Conservation (phyloP, 1,140 invertebrate genomes). For the Popillia japonica region DNA sequence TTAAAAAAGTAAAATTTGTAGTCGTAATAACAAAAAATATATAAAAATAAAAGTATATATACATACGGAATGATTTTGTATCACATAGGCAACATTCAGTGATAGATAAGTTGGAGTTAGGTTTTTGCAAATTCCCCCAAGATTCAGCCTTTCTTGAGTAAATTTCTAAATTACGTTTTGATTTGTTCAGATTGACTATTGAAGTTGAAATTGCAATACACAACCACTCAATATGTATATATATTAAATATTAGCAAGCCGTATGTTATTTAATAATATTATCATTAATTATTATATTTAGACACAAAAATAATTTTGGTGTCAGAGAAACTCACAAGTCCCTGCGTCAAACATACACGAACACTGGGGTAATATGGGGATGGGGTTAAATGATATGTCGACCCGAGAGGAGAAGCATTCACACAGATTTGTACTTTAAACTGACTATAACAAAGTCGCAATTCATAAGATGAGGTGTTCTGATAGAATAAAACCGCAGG, state of each 20-base stretch:
- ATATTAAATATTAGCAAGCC: conserved; percentile 36
- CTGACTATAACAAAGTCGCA: conserved; percentile 54
- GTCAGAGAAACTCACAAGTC: conserved; percentile 44
- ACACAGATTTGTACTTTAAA: conserved; percentile 59
- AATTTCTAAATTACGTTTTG: too few species aligned
- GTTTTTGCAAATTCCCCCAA: too few species aligned
- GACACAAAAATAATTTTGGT: conserved; percentile 47
- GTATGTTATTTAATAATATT: conserved; percentile 26
- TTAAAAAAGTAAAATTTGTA: conserved; percentile 16
- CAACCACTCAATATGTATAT: not conserved
- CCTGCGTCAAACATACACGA: conserved; percentile 41
- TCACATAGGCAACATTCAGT: too few species aligned
- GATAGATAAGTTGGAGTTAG: too few species aligned
- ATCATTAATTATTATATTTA: conserved; percentile 38
- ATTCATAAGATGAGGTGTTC: conserved; percentile 44
- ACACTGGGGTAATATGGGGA: conserved; percentile 41
- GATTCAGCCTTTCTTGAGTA: too few species aligned
- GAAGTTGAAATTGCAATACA: too few species aligned
- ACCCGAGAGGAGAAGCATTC: conserved; percentile 42
- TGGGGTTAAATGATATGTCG: conserved; percentile 56
- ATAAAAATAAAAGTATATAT: not conserved
- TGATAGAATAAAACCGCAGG: conserved; percentile 40
- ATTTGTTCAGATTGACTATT: too few species aligned
- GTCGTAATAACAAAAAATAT: not conserved
- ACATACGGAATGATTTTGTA: not conserved